Evolutionary conservation across 2,888 invertebrate species (phyloP).

Genomic region (Petrolisthes manimaculis): DNA sequence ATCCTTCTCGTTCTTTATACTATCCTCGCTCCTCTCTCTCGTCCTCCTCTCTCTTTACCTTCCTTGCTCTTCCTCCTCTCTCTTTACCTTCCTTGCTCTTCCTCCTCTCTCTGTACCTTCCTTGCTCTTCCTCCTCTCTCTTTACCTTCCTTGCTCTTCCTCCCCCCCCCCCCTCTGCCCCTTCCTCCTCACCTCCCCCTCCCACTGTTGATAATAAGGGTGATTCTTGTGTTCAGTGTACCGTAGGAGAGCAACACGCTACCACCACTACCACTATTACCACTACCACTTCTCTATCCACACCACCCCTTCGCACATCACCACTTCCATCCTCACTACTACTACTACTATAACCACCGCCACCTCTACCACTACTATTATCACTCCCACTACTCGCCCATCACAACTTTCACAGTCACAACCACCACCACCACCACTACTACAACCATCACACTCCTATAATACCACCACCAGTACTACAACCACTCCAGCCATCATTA

Average conservation of each 20-base stretch:
- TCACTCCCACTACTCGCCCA: not conserved
- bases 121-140: not conserved
- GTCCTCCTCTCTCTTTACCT: not conserved
- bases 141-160: not conserved
- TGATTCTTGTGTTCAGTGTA: conserved; percentile 15
- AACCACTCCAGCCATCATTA: too few relatives aligned
- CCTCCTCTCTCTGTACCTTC: not conserved
- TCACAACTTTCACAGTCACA: not conserved
- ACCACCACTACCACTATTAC: not conserved
- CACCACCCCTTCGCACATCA: not conserved
- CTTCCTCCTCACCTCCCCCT: not conserved
- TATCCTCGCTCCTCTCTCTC: not conserved
- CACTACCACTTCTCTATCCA: not conserved
- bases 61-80: not conserved
- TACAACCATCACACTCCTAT: not conserved
- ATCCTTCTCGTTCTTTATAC: not conserved
- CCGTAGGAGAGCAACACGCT: conserved; percentile 16
- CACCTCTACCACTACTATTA: not conserved
- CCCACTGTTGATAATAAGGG: not conserved
- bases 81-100: not conserved
- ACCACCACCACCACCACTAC: not conserved
- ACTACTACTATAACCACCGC: not conserved
- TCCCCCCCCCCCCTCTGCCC: not conserved
- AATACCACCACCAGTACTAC: too few relatives aligned
- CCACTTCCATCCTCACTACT: not conserved